These are phyloP conservation scores for Mareca strepera DNA, from an alignment of 2,797 vertebrate genomes.

Conservation along the genomic window DNA sequence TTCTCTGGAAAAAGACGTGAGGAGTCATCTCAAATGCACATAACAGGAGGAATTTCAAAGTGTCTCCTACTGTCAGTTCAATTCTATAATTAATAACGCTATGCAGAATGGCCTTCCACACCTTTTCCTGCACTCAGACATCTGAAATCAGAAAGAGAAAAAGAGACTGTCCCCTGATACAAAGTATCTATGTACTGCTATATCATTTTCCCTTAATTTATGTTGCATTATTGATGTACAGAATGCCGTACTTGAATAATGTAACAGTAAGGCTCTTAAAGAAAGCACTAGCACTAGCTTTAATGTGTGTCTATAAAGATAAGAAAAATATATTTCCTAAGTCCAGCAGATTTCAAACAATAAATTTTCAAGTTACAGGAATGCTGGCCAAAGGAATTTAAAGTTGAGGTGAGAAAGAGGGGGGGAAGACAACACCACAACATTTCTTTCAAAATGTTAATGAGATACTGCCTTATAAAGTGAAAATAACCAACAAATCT, in stretches of 20 bases:
- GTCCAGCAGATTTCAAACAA: slow-evolving; percentile 45
- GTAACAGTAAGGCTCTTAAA: slow-evolving; percentile 34
- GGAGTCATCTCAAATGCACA: background rate
- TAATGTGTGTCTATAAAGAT: slow-evolving; percentile 49
- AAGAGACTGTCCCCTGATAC: slow-evolving; percentile 20
- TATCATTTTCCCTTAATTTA: slow-evolving; percentile 58
- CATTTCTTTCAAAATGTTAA: slow-evolving; percentile 36
- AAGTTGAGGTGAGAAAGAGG: background rate
- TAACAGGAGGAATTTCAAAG: slow-evolving; percentile 23
- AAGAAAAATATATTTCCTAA: slow-evolving; percentile 38
- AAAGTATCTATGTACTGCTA: slow-evolving; percentile 33
- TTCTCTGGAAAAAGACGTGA: background rate
- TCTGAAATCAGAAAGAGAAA: slow-evolving; percentile 32
- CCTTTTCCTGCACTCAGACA: background rate
- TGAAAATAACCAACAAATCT: slow-evolving; percentile 19
- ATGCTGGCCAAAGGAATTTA: slow-evolving; percentile 24
- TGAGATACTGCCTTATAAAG: background rate
- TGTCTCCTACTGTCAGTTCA: background rate
- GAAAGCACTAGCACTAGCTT: slow-evolving; percentile 29
- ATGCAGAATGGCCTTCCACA: slow-evolving; percentile 1
- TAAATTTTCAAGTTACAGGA: slow-evolving; percentile 38
- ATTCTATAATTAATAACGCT: background rate
- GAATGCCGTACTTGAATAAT: slow-evolving; percentile 56
- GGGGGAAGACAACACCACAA: background rate
- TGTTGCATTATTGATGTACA: slow-evolving; percentile 57